Evolutionary conservation across 2,797 vertebrate genomes (phyloP), one percentile per base, ranked within the genome.

Genomic region (Loriculus beryllinus): DNA sequence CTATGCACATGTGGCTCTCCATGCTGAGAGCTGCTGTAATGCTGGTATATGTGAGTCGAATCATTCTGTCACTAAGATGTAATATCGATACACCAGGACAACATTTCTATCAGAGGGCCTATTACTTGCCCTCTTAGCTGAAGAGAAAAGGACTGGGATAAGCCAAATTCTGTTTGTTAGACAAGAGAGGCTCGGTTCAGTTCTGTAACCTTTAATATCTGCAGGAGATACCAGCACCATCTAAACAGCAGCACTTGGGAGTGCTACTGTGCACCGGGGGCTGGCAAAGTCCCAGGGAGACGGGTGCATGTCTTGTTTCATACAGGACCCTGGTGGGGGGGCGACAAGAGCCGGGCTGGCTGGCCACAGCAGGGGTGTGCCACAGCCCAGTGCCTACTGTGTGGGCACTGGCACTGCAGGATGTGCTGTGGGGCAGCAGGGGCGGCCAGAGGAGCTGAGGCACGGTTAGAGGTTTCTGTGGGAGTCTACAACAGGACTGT

Each of bases 211-310:
- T 39, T 40, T 3, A 5, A 6, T 14, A 19, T 5, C 63, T 23
- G 35, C 47, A 37, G 43, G 57, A 59, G 63, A 0, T 5, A 0
- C 7, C 7, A 3, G 76, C 40, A 3, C 9, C 4, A 2, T 6
- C 18, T 3, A 0, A 31, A 7, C 7, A 12, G 63, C 4, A 10
- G 56, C 56, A 9, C 43, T 14, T 4, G 5, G 33, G 37, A 10
- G 37, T 0, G 4, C 23, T 5, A 14, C 63, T 25, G 64, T 3
- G 0, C 17, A 1, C 47, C 0, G 3, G 1, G 0, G 42, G 33
- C 37, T 35, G 54, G 42, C 37, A 4, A 1, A 48, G n/a, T 39
- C 37, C 43, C 1, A 2, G 11, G 43, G 29, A 19, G 54, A 0
- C 14, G 75, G 83, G 35, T 3, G 8, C 23, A 1, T 5, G 4